Evolutionary conservation across 2,888 invertebrate genomes (phyloP).

Genomic region (Andrena haemorrhoa): DNA sequence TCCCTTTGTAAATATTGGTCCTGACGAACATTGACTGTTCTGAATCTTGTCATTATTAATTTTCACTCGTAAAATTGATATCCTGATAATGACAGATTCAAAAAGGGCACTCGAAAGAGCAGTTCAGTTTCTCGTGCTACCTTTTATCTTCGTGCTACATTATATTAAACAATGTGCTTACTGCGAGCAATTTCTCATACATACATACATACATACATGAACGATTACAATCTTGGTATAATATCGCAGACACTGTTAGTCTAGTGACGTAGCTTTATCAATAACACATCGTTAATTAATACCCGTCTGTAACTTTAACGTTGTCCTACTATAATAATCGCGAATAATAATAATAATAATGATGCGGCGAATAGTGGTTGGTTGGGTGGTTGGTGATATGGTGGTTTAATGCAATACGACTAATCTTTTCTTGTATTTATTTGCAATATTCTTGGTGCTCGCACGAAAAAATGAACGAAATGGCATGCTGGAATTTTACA

Average conservation of each 20-base stretch:
- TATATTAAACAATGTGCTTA: background rate
- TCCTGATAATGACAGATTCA: background rate
- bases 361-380: constrained; percentile 73
- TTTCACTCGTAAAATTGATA: background rate
- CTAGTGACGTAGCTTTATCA: constrained; percentile 57
- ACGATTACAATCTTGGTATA: constrained; percentile 23
- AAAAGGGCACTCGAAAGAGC: background rate
- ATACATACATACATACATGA: constrained; percentile 20
- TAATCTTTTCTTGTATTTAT: constrained; percentile 84
- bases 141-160: background rate
- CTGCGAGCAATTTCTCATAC: constrained; percentile 28
- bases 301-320: constrained; percentile 42
- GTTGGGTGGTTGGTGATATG: constrained; percentile 76
- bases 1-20: constrained; percentile 6
- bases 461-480: constrained; percentile 83
- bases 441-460: constrained; percentile 85
- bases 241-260: constrained; percentile 31
- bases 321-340: constrained; percentile 48
- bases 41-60: background rate
- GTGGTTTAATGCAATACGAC: constrained; percentile 81
- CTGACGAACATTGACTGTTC: constrained; percentile 6
- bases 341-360: constrained; percentile 46
- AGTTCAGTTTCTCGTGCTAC: background rate
- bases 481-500: constrained; percentile 84
- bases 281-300: constrained; percentile 65